A percentile compares a stretch with the other conserved stretches of the same genome.
Conservation (phyloP, 2,797 vertebrate species). For the Tarsius wallacei region DNA sequence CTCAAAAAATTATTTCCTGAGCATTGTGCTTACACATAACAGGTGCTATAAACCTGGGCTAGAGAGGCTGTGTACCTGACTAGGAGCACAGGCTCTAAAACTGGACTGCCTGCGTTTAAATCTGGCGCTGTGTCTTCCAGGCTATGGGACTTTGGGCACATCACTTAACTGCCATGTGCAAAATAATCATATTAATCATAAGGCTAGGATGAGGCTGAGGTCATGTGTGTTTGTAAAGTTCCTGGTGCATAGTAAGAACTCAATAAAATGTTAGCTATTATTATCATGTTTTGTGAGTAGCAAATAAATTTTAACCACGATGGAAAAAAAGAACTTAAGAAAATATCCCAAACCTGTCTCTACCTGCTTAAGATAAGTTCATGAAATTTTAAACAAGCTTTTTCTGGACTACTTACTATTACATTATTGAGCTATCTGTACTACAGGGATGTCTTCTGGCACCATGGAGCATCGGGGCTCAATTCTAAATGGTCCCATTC, state of each 20-base stretch:
- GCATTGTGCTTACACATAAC: neutral
- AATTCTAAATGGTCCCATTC: neutral
- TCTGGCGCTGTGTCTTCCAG: no score
- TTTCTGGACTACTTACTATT: neutral
- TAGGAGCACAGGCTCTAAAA: no score
- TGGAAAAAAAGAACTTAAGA: neutral
- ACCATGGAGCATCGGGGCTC: neutral
- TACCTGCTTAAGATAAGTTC: neutral
- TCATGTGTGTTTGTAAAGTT: no score
- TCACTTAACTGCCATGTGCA: neutral
- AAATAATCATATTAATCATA: neutral
- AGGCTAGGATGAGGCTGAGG: neutral
- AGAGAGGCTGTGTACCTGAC: neutral
- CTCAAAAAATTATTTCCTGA: neutral
- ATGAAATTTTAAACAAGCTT: neutral
- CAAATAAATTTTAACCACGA: neutral
- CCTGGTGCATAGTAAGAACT: neutral
- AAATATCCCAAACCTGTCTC: neutral
- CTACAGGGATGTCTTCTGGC: neutral
- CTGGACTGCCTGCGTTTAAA: neutral
- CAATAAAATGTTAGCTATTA: neutral
- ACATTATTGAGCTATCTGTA: neutral
- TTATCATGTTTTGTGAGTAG: neutral
- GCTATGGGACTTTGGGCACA: neutral
- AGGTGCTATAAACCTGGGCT: neutral